These are phyloP conservation scores for Drosophila santomea DNA, from an alignment of 1,140 invertebrate species.

Conservation along the genomic window DNA sequence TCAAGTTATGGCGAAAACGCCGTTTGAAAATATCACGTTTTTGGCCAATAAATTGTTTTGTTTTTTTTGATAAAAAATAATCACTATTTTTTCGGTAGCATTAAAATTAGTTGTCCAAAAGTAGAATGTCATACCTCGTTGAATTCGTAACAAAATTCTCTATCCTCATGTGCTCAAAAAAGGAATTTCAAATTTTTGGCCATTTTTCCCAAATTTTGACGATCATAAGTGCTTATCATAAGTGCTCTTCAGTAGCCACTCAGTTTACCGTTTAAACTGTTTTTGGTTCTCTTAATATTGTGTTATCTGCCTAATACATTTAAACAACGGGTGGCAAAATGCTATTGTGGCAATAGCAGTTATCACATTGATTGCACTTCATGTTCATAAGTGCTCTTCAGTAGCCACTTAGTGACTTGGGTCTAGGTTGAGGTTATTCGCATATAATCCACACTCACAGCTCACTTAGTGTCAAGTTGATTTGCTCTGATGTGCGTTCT, in stretches of 20 bases:
- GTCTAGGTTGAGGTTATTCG: slow-evolving; percentile 24
- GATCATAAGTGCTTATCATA: too few relatives aligned
- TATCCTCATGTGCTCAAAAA: too few relatives aligned
- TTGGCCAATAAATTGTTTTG: too few relatives aligned
- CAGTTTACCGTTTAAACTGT: background rate
- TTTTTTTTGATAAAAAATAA: too few relatives aligned
- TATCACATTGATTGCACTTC: slow-evolving; percentile 26
- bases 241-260: background rate
- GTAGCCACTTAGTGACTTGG: slow-evolving; percentile 8
- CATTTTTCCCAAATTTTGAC: too few relatives aligned
- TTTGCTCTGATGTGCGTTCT: slow-evolving; percentile 25
- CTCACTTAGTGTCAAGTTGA: slow-evolving; percentile 43
- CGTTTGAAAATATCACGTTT: too few relatives aligned
- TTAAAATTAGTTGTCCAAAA: too few relatives aligned
- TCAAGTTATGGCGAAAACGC: too few relatives aligned
- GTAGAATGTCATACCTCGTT: too few relatives aligned
- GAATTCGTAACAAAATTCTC: too few relatives aligned
- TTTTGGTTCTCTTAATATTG: background rate
- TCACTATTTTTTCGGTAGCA: too few relatives aligned
- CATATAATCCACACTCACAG: slow-evolving; percentile 17
- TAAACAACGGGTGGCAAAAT: background rate
- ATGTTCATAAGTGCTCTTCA: slow-evolving; percentile 18
- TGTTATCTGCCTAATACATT: background rate
- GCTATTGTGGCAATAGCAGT: slow-evolving; percentile 1
- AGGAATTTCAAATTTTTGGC: too few relatives aligned